Percentiles rank a stretch among this genome's conserved stretches.
Evolutionary conservation across 2,113 vertebrate genomes (phyloP).

Genomic region (Corapipo altera): DNA sequence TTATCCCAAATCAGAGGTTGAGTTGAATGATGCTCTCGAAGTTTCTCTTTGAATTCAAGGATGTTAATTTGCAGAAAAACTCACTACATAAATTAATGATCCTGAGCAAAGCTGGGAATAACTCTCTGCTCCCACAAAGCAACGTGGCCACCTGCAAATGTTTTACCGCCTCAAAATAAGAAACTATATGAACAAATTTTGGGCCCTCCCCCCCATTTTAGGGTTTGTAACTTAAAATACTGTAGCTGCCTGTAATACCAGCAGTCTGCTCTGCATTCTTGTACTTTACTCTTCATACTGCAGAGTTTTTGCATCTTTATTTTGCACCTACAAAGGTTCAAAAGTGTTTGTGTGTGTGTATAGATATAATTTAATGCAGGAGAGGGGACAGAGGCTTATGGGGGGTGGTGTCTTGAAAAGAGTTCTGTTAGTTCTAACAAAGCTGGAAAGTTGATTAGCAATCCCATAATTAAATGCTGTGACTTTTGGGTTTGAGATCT

Average conservation of each 20-base stretch:
- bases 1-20: background rate
- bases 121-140: background rate
- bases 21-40: background rate
- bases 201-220: rapidly evolving
- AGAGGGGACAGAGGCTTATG: background rate
- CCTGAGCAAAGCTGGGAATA: background rate
- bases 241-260: background rate
- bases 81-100: background rate
- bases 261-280: background rate
- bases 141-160: background rate
- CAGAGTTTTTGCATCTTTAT: background rate
- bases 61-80: background rate
- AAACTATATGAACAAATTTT: background rate
- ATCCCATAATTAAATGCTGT: background rate
- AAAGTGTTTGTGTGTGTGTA: background rate
- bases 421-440: background rate
- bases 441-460: background rate
- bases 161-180: background rate
- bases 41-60: background rate
- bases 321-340: background rate
- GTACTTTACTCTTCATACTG: background rate
- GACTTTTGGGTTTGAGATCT: background rate
- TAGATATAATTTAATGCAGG: background rate
- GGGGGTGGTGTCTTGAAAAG: background rate
- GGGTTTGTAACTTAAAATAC: background rate